Evolutionary conservation across 2,888 invertebrate species (phyloP).

Genomic region (Ichneumoninae sp.): DNA sequence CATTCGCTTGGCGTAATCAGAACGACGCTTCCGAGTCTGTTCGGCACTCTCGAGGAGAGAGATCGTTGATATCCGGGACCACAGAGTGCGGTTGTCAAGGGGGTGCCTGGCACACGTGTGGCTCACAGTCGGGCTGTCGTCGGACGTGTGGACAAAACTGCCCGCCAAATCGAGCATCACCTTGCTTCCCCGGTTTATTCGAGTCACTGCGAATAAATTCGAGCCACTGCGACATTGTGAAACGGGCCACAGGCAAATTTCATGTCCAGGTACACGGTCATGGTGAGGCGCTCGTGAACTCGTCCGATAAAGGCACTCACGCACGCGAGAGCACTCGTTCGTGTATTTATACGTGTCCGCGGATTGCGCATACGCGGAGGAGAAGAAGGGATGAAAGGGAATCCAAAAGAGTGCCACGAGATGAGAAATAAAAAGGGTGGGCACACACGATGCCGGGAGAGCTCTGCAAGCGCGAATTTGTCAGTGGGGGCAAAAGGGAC

Average conservation of each 20-base stretch:
- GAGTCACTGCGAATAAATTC: constrained; percentile 34
- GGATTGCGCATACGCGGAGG: constrained; percentile 41
- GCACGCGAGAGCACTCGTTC: constrained; percentile 15
- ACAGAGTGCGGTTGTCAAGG: constrained; percentile 19
- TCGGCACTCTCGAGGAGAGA: background rate
- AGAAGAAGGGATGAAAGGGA: background rate
- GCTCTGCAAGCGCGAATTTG: constrained; percentile 67
- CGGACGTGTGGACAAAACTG: constrained; percentile 8
- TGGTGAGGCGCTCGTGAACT: background rate
- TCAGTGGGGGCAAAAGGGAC: constrained; percentile 74
- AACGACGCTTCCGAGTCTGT: too few species aligned
- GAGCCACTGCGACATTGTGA: constrained; percentile 35
- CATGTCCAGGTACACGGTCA: background rate
- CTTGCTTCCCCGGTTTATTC: constrained; percentile 8
- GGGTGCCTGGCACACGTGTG: constrained; percentile 30
- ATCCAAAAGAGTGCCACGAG: constrained; percentile 16
- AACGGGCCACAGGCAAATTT: background rate
- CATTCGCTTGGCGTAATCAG: too few species aligned
- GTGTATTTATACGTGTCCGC: constrained; percentile 21
- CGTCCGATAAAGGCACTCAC: constrained; percentile 26
- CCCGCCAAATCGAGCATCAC: background rate
- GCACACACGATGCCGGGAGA: background rate
- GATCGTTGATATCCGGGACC: constrained; percentile 34
- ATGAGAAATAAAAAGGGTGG: constrained; percentile 46
- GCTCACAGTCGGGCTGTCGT: constrained; percentile 27